These are phyloP conservation scores for Pinctada fucata DNA, from an alignment of 2,888 invertebrate species.

Conservation along the genomic window DNA sequence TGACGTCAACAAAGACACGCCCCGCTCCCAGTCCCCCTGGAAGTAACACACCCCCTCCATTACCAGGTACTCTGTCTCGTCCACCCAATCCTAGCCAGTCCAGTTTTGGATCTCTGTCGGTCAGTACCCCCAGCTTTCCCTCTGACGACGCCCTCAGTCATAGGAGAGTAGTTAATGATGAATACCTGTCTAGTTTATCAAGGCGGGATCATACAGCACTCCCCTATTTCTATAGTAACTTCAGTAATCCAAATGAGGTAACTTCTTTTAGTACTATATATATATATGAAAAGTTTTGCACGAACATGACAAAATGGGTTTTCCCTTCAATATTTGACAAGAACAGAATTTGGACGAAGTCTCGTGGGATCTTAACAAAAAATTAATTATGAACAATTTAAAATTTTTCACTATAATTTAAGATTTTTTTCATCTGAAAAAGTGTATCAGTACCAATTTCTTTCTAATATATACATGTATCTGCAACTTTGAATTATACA, in stretches of 20 bases:
- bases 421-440: no score
- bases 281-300: not conserved
- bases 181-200: not conserved
- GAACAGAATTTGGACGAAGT: no score
- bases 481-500: no score
- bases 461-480: no score
- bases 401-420: no score
- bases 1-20: no score
- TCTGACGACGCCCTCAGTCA: not conserved
- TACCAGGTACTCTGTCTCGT: not conserved
- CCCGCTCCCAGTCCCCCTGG: no score
- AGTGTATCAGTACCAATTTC: no score
- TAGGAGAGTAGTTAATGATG: no score
- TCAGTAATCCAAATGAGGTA: slow-evolving; percentile 53
- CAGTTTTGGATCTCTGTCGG: not conserved
- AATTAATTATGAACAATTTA: no score
- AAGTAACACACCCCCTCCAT: slow-evolving; percentile 11
- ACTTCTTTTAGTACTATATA: not conserved
- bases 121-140: not conserved
- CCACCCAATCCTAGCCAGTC: slow-evolving; percentile 9
- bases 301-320: not conserved
- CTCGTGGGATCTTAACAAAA: no score
- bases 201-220: slow-evolving; percentile 17
- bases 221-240: slow-evolving; percentile 49
- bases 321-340: no score